These are phyloP conservation scores for Indri indri DNA, from an alignment of 2,113 vertebrate species.

Conservation along the genomic window DNA sequence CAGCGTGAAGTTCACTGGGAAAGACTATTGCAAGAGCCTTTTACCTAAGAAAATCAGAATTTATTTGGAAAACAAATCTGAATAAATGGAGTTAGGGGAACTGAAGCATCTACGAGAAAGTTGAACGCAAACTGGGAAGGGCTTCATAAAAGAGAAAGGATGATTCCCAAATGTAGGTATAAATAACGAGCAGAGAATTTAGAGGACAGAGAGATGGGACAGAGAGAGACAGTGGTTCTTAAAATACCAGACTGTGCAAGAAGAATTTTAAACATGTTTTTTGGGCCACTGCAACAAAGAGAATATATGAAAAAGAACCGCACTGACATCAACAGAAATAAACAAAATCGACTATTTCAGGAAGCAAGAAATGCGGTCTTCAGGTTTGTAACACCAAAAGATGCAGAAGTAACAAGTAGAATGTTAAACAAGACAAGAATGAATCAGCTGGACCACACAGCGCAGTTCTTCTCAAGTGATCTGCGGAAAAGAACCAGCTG, in stretches of 20 bases:
- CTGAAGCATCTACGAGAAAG: not conserved
- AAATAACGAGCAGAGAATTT: not conserved
- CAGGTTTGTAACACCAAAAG: not conserved
- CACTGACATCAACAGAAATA: not conserved
- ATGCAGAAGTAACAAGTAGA: not conserved
- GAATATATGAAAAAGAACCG: not conserved
- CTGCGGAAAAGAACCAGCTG: not conserved
- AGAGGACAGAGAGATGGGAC: not conserved
- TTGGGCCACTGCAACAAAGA: not conserved
- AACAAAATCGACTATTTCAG: not conserved
- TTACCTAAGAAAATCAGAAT: not conserved
- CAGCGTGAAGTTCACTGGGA: not conserved
- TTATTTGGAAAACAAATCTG: constrained; percentile 47
- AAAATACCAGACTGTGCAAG: not conserved
- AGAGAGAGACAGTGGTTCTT: not conserved
- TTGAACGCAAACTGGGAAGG: not conserved
- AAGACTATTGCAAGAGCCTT: not conserved
- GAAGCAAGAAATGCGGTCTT: not conserved
- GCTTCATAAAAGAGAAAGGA: constrained; percentile 20
- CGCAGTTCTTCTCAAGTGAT: not conserved
- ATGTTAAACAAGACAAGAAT: not conserved
- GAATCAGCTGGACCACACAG: rapidly evolving
- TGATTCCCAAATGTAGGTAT: not conserved
- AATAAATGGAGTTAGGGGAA: not conserved
- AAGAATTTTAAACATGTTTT: not conserved